These are phyloP conservation scores for Hyposoter dolosus DNA, from an alignment of 2,888 invertebrate genomes.

Conservation along the genomic window DNA sequence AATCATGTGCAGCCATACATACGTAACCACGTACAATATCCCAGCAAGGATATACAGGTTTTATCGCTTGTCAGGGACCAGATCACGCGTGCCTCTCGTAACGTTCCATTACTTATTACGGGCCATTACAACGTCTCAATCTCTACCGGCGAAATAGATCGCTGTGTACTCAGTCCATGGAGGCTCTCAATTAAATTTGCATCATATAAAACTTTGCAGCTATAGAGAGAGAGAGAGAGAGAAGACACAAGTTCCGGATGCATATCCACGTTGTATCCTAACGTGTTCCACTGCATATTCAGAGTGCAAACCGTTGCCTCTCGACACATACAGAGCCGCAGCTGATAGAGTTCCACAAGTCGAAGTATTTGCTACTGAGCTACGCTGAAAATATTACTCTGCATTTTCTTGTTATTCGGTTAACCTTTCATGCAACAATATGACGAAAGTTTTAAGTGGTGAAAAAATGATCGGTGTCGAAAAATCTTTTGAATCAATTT, in stretches of 20 bases:
- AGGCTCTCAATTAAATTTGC: conserved; percentile 67
- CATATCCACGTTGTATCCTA: conserved; percentile 8
- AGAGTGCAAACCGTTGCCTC: background rate
- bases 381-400: background rate
- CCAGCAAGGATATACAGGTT: conserved; percentile 41
- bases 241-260: conserved; percentile 20
- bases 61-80: conserved; percentile 47
- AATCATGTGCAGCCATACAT: background rate
- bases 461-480: no score
- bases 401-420: background rate
- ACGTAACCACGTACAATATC: conserved; percentile 3
- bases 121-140: conserved; percentile 68
- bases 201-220: conserved; percentile 44
- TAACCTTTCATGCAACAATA: background rate
- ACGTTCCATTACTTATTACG: conserved; percentile 66
- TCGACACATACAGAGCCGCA: background rate
- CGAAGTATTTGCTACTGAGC: background rate
- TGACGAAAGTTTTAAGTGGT: background rate
- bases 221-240: background rate
- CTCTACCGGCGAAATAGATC: conserved; percentile 53
- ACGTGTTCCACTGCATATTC: background rate
- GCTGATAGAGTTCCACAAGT: background rate
- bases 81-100: conserved; percentile 60
- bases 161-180: conserved; percentile 40
- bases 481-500: background rate